Evolutionary conservation across 2,797 vertebrate genomes (phyloP), one percentile per base, ranked within the genome.

Genomic region (Poeciliopsis gracilis): DNA sequence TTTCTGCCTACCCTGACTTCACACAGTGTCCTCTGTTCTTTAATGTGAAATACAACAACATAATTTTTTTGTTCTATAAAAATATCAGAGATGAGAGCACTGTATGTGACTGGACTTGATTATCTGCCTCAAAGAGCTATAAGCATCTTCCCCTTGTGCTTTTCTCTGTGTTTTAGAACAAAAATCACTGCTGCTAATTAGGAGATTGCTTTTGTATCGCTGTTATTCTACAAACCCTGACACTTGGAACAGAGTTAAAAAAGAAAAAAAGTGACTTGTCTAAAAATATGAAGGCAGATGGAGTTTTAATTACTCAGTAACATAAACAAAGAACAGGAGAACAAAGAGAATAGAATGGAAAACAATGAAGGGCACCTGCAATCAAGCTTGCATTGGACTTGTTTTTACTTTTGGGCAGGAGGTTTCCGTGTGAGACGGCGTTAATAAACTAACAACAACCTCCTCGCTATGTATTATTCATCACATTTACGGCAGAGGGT

Each of bases 321-420:
- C 33, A 55, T 51, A 13, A n/a, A 41, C 49, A 73, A 45, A 67
- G 38, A 75, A n/a, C 57, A 61, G 38, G 43, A 77, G 5, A 77
- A 12, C 46, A 36, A 3, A 51, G 20, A 59, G 57, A 77, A 69
- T 33, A 11, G 2, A 5, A 10, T 3, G 23, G 33, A 72, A 72
- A 75, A 83, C 4, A 13, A 18, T 2, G 15, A 18, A 5, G 49
- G 73, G 72, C 73, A 30, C 51, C 43, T 36, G 43, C 38, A 75
- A 73, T 15, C n/a, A 41, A 16, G 5, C n/a, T 57, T 46, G 28
- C 15, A 55, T 43, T 3, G 47, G 53, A 46, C 25, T 63, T 63
- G 7, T 28, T 33, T 73, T 81, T 80, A 53, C 13, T 73, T 20
- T 55, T 30, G 46, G 13, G 38, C 23, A 33, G 16, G 66, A 55